These are phyloP conservation scores for Rhabdomys pumilio DNA, from an alignment of 2,797 vertebrate species.

Conservation along the genomic window DNA sequence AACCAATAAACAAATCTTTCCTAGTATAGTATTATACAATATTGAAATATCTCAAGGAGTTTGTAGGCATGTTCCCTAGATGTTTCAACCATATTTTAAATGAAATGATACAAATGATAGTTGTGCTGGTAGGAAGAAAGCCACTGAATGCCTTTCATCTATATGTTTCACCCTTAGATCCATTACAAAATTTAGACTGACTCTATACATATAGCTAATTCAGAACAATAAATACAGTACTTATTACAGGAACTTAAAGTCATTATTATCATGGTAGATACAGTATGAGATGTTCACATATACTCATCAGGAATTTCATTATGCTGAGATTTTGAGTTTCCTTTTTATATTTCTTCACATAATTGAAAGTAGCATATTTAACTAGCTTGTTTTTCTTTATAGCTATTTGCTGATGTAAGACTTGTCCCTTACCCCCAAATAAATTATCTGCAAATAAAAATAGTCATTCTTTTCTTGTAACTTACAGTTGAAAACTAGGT, in stretches of 20 bases:
- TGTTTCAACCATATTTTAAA: constrained; percentile 59
- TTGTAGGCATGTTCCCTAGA: not conserved
- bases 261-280: not conserved
- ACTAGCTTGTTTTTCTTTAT: constrained; percentile 25
- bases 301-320: constrained; percentile 8
- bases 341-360: constrained; percentile 34
- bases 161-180: constrained; percentile 39
- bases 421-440: constrained; percentile 19
- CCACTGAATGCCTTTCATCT: constrained; percentile 14
- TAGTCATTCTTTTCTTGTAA: constrained; percentile 44
- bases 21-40: not conserved
- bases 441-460: constrained; percentile 56
- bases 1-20: not conserved
- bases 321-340: constrained; percentile 6
- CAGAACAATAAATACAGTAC: constrained; percentile 9
- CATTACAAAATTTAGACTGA: constrained; percentile 50
- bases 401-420: constrained; percentile 50
- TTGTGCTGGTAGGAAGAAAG: not conserved
- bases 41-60: constrained; percentile 33
- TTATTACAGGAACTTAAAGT: not conserved
- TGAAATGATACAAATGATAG: constrained; percentile 45
- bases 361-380: not conserved
- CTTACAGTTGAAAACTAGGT: not conserved
- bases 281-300: not conserved
- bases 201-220: constrained; percentile 37